Evolutionary conservation across 2,113 vertebrate species (phyloP).

Genomic region (Chaetops frenatus): DNA sequence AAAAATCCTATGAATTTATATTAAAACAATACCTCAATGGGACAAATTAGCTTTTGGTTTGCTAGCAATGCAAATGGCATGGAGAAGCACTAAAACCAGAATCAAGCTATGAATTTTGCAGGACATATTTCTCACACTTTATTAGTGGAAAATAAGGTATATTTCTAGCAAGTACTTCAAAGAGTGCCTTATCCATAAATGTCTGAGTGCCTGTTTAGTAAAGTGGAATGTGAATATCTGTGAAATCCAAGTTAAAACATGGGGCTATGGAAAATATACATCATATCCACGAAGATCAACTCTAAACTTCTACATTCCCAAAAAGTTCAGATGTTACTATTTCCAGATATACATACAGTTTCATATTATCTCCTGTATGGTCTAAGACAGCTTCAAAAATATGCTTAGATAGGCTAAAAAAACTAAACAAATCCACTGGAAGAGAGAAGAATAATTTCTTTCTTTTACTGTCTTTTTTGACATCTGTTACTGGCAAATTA

Average conservation of each 20-base stretch:
- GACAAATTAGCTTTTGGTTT: not conserved
- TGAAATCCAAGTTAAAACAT: not conserved
- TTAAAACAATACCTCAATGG: not conserved
- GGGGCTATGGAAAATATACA: not conserved
- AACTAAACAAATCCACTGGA: not conserved
- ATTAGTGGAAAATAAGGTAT: not conserved
- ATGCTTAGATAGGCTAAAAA: not conserved
- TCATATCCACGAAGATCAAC: not conserved
- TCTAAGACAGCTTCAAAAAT: not conserved
- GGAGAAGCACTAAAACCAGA: not conserved
- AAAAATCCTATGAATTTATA: not conserved
- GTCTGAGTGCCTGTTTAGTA: not conserved
- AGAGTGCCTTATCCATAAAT: not conserved
- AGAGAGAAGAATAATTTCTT: not conserved
- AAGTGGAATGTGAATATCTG: constrained; percentile 13
- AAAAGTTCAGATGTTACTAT: not conserved
- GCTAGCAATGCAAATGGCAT: not conserved
- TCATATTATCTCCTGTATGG: not conserved
- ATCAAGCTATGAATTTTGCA: not conserved
- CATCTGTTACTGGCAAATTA: not conserved
- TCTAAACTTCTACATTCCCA: not conserved
- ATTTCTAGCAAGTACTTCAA: not conserved
- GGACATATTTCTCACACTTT: not conserved
- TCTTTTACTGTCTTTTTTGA: not conserved
- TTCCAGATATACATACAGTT: not conserved